These are phyloP conservation scores for Myxocyprinus asiaticus DNA, from an alignment of 2,113 vertebrate species.

Conservation along the genomic window DNA sequence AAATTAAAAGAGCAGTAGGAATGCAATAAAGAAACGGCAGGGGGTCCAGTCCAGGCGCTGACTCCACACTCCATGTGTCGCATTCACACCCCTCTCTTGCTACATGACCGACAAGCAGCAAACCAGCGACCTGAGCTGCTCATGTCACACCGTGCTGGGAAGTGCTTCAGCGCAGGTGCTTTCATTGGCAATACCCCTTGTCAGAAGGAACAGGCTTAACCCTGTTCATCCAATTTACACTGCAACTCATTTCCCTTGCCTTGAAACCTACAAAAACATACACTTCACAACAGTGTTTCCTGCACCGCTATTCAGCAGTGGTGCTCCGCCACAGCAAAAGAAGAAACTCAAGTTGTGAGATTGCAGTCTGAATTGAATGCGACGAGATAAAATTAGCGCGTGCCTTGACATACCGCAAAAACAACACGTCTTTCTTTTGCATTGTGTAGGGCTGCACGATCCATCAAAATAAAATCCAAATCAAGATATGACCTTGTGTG, in stretches of 20 bases:
- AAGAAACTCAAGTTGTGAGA: no score
- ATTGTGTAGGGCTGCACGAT: no score
- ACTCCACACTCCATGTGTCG: constrained; percentile 12
- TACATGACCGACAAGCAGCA: constrained; percentile 26
- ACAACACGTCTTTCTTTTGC: no score
- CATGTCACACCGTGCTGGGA: constrained; percentile 67
- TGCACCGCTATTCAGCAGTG: no score
- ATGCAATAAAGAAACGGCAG: constrained; percentile 65
- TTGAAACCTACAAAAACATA: constrained; percentile 56
- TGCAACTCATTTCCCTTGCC: constrained; percentile 30
- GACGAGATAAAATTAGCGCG: no score
- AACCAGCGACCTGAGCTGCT: constrained; percentile 56
- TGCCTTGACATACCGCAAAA: no score
- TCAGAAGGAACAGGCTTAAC: constrained; percentile 59
- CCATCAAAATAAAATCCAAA: no score
- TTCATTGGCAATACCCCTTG: constrained; percentile 58
- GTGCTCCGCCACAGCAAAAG: no score
- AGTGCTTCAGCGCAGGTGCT: constrained; percentile 62
- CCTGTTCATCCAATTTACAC: constrained; percentile 66
- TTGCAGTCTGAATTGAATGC: no score
- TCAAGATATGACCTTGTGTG: no score
- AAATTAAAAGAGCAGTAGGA: constrained; percentile 69
- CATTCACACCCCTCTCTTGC: constrained; percentile 44
- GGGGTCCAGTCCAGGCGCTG: constrained; percentile 12
- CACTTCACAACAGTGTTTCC: neutral